phyloP scores from a whole-genome alignment of 2,888 invertebrate genomes.

The Chalcis sispes region DNA sequence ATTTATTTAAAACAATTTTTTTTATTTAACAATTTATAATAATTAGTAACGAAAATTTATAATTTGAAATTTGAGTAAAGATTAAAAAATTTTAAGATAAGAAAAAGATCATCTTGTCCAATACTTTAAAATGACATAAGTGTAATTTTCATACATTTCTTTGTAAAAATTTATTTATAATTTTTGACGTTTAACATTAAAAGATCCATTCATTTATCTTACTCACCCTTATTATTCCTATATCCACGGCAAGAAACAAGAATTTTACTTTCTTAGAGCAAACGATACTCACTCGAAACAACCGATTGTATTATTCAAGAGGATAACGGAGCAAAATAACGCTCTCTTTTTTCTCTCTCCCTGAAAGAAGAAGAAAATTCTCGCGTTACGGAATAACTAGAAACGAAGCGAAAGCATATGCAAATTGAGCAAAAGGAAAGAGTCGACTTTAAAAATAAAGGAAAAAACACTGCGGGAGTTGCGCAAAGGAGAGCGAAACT shows the following conservation, averaged over 20 bases:
- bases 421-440: slow-evolving; percentile 49
- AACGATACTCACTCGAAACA: slow-evolving; percentile 49
- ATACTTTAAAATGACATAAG: too few relatives aligned
- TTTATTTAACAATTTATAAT: too few relatives aligned
- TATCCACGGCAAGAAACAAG: slow-evolving; percentile 36
- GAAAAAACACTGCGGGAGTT: slow-evolving; percentile 5
- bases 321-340: slow-evolving; percentile 57
- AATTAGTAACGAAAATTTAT: too few relatives aligned
- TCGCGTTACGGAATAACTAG: slow-evolving; percentile 54
- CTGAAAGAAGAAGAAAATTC: slow-evolving; percentile 45
- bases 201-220: not conserved
- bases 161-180: too few relatives aligned
- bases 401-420: slow-evolving; percentile 50
- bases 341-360: slow-evolving; percentile 32
- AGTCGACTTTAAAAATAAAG: slow-evolving; percentile 13
- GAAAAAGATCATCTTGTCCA: too few relatives aligned
- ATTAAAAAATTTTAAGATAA: too few relatives aligned
- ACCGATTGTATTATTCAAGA: slow-evolving; percentile 57
- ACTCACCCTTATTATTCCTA: not conserved
- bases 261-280: slow-evolving; percentile 41
- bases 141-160: too few relatives aligned
- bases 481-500: slow-evolving; percentile 32
- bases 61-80: too few relatives aligned
- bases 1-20: too few relatives aligned
- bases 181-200: not conserved